Conservation (phyloP, 2,888 invertebrate species). For the Drosophila mimetica region DNA sequence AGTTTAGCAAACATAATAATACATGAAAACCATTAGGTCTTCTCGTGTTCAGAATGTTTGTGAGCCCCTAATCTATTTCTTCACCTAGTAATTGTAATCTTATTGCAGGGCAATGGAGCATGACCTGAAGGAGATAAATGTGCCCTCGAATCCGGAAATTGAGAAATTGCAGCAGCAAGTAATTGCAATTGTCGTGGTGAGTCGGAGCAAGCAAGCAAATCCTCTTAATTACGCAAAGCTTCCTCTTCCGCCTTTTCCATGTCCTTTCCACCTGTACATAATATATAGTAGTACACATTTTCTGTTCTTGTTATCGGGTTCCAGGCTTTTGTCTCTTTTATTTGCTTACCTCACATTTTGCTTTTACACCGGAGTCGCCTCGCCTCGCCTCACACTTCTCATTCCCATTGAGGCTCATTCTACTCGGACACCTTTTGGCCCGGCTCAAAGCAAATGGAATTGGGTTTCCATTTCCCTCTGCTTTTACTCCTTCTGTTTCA, state of each 20-base stretch:
- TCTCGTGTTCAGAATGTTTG: not conserved
- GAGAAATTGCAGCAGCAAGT: slow-evolving; percentile 84
- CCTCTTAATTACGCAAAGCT: slow-evolving; percentile 35
- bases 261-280: slow-evolving; percentile 7
- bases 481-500: slow-evolving; percentile 22
- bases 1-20: not conserved
- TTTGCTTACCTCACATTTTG: slow-evolving; percentile 46
- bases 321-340: slow-evolving; percentile 14
- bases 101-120: slow-evolving; percentile 83
- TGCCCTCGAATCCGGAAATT: slow-evolving; percentile 83
- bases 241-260: slow-evolving; percentile 16
- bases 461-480: slow-evolving; percentile 47
- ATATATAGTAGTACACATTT: slow-evolving; percentile 3
- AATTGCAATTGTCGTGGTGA: slow-evolving; percentile 84
- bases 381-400: slow-evolving; percentile 28
- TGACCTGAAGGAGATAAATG: slow-evolving; percentile 83
- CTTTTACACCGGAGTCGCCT: slow-evolving; percentile 27
- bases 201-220: slow-evolving; percentile 55
- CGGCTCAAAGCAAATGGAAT: slow-evolving; percentile 50
- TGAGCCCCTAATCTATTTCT: slow-evolving; percentile 2
- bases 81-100: slow-evolving; percentile 9
- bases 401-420: slow-evolving; percentile 28
- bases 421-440: slow-evolving; percentile 54
- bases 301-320: slow-evolving; percentile 27
- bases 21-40: not conserved